Conservation (phyloP, 2,113 vertebrate species). For the Anser brachyrhynchus region DNA sequence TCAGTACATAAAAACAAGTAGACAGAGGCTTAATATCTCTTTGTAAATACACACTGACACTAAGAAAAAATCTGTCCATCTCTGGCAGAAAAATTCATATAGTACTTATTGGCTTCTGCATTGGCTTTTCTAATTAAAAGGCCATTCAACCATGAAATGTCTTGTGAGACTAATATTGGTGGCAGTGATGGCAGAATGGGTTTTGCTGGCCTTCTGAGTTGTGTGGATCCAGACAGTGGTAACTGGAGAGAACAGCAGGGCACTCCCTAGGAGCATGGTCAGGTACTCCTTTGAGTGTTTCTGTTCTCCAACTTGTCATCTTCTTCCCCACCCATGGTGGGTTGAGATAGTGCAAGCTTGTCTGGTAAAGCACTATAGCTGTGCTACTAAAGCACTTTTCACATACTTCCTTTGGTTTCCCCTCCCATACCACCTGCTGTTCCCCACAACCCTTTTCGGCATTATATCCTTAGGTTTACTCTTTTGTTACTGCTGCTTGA, state of each 20-base stretch:
- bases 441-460: neutral
- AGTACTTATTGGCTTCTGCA: neutral
- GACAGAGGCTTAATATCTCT: neutral
- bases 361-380: neutral
- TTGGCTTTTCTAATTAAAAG: neutral
- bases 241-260: neutral
- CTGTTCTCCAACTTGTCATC: neutral
- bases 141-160: neutral
- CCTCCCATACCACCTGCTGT: neutral
- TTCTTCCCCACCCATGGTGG: neutral
- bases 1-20: neutral
- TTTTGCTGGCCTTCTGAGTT: neutral
- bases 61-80: constrained; percentile 1
- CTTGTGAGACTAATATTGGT: neutral
- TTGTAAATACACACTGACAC: neutral
- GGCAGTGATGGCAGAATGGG: neutral
- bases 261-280: neutral
- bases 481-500: neutral
- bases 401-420: neutral
- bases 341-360: neutral
- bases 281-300: neutral
- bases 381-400: neutral
- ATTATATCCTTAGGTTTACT: neutral
- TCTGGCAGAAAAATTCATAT: neutral
- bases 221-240: neutral